Conservation (phyloP, 2,888 invertebrate species). For the Dinocampus coccinellae region DNA sequence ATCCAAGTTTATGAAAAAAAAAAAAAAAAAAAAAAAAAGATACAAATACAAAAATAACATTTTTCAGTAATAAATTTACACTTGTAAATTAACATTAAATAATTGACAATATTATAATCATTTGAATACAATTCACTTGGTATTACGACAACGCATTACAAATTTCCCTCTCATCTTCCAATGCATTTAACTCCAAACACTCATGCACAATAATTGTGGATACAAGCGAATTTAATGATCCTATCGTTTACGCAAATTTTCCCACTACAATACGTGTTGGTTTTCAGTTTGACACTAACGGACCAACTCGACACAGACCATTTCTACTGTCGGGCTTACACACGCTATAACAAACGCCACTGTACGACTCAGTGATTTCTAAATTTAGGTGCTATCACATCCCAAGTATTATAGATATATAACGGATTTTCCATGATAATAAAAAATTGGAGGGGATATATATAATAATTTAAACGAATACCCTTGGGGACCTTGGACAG, state of each 20-base stretch:
- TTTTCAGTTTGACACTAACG: slow-evolving; percentile 56
- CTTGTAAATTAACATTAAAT: slow-evolving; percentile 69
- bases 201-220: slow-evolving; percentile 51
- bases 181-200: slow-evolving; percentile 39
- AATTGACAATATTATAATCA: slow-evolving; percentile 70
- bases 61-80: slow-evolving; percentile 60
- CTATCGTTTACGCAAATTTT: slow-evolving; percentile 70
- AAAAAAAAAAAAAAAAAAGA: slow-evolving; percentile 5
- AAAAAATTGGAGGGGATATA: slow-evolving; percentile 65
- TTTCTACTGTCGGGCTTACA: background rate
- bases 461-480: slow-evolving; percentile 70
- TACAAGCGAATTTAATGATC: slow-evolving; percentile 64
- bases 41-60: too few relatives aligned
- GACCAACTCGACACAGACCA: slow-evolving; percentile 44
- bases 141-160: slow-evolving; percentile 63
- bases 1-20: background rate
- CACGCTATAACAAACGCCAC: background rate
- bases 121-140: slow-evolving; percentile 69
- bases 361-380: background rate
- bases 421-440: slow-evolving; percentile 56
- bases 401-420: background rate
- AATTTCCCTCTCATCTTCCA: slow-evolving; percentile 24
- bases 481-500: slow-evolving; percentile 43
- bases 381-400: background rate
- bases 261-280: slow-evolving; percentile 68